phyloP scores from a whole-genome alignment of 2,888 invertebrate genomes.

The Ichneumon xanthorius region DNA sequence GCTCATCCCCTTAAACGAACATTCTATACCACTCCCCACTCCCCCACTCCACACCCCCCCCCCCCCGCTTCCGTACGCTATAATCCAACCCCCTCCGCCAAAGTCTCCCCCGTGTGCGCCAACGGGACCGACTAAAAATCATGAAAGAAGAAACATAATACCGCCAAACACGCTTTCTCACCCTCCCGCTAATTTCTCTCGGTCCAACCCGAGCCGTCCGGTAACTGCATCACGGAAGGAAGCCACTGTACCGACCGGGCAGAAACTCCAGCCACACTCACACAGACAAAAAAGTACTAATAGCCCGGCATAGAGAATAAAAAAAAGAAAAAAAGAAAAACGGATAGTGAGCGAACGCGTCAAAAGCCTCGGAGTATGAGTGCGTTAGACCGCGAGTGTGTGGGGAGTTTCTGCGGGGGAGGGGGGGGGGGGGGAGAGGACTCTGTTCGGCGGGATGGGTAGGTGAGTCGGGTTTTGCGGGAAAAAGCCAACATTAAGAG shows the following conservation, averaged over 20 bases:
- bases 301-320: slow-evolving; percentile 18
- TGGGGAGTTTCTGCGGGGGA: slow-evolving; percentile 4
- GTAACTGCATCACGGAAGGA: slow-evolving; percentile 31
- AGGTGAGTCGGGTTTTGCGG: slow-evolving; percentile 55
- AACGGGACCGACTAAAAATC: neutral
- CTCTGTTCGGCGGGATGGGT: slow-evolving; percentile 23
- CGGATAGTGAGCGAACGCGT: slow-evolving; percentile 30
- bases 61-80: neutral
- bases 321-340: neutral
- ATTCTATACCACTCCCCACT: slow-evolving; percentile 18
- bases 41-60: neutral
- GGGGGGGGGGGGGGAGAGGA: neutral
- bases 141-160: slow-evolving; percentile 21
- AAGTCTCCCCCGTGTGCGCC: neutral
- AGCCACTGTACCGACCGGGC: slow-evolving; percentile 7
- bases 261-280: neutral
- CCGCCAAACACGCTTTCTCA: slow-evolving; percentile 15
- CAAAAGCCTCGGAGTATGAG: slow-evolving; percentile 44
- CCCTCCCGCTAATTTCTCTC: slow-evolving; percentile 6
- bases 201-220: neutral
- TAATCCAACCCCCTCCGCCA: neutral
- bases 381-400: slow-evolving; percentile 20
- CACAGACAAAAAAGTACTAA: slow-evolving; percentile 27
- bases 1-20: slow-evolving; percentile 46
- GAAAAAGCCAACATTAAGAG: slow-evolving; percentile 81